Conservation (phyloP, 2,888 invertebrate species). For the Melangyna quadrimaculata region DNA sequence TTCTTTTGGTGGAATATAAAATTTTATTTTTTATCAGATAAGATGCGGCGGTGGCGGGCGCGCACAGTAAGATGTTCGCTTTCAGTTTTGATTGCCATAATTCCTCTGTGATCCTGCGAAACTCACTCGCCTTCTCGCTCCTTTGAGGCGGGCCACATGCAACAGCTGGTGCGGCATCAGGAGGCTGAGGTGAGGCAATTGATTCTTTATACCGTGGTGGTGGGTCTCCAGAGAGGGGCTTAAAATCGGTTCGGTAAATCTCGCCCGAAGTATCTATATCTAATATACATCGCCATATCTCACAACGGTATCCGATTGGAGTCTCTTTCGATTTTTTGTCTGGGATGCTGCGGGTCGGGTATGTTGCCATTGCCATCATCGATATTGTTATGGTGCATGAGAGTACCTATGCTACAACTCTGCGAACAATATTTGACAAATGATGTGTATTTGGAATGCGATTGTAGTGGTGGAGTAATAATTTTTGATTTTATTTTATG, state of each 20-base stretch:
- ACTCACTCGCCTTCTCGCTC: not conserved
- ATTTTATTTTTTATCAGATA: slow-evolving; percentile 66
- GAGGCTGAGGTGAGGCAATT: slow-evolving; percentile 46
- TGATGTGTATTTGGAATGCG: slow-evolving; percentile 51
- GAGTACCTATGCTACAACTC: not conserved
- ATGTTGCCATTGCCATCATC: not conserved
- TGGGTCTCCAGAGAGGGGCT: slow-evolving; percentile 22
- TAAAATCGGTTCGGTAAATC: slow-evolving; percentile 26
- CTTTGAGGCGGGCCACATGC: slow-evolving; percentile 23
- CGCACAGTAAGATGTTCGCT: slow-evolving; percentile 66
- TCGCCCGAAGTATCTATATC: not conserved
- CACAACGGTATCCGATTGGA: slow-evolving; percentile 31
- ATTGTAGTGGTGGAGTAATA: slow-evolving; percentile 41
- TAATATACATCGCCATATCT: slow-evolving; percentile 1
- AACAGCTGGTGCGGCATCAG: slow-evolving; percentile 61
- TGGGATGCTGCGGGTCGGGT: slow-evolving; percentile 27
- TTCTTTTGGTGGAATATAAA: slow-evolving; percentile 35
- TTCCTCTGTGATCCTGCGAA: slow-evolving; percentile 27
- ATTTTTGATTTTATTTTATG: slow-evolving; percentile 27
- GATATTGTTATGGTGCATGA: slow-evolving; percentile 7
- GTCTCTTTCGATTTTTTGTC: slow-evolving; percentile 39
- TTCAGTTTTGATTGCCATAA: slow-evolving; percentile 69
- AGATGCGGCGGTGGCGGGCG: too few relatives aligned
- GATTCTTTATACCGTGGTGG: slow-evolving; percentile 54
- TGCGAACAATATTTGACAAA: slow-evolving; percentile 70